Evolutionary conservation across 2,888 invertebrate species (phyloP).

Genomic region (Cephus pygmeus): DNA sequence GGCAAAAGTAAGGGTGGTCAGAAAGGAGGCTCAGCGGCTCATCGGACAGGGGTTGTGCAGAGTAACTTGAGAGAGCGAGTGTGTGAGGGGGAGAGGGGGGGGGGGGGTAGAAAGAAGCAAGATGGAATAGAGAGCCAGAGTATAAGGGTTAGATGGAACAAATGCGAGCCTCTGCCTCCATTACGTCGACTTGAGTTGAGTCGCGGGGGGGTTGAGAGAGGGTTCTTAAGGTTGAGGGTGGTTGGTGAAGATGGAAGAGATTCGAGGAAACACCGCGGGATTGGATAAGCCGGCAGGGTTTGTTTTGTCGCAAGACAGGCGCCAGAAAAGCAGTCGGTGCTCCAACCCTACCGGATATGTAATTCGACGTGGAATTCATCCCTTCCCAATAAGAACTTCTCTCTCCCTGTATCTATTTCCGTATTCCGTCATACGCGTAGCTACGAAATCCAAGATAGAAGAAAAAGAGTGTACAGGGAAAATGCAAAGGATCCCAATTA

Average conservation of each 20-base stretch:
- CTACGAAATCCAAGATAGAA: neutral
- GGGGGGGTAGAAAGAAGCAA: slow-evolving; percentile 16
- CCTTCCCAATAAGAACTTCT: neutral
- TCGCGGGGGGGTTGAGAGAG: slow-evolving; percentile 22
- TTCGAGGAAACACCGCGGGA: slow-evolving; percentile 52
- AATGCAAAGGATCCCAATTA: neutral
- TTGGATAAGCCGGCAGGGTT: slow-evolving; percentile 52
- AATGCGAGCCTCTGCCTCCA: slow-evolving; percentile 44
- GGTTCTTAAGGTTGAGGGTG: neutral
- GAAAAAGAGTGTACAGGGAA: neutral
- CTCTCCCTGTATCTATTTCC: neutral
- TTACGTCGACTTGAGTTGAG: slow-evolving; percentile 37
- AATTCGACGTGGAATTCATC: neutral
- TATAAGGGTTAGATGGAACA: slow-evolving; percentile 27
- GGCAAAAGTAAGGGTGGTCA: slow-evolving; percentile 11
- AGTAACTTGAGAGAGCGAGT: slow-evolving; percentile 9
- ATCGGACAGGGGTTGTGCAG: slow-evolving; percentile 12
- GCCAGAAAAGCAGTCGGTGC: neutral
- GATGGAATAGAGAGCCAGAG: slow-evolving; percentile 12
- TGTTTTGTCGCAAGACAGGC: slow-evolving; percentile 38
- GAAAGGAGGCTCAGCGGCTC: slow-evolving; percentile 7
- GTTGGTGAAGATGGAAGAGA: slow-evolving; percentile 44
- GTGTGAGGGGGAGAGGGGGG: slow-evolving; percentile 13
- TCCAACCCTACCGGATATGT: slow-evolving; percentile 1
- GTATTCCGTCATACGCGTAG: neutral